Evolutionary conservation across 1,140 invertebrate species (phyloP), one percentile per base, ranked within the genome.

Genomic region (Zaprionus lachaisei): DNA sequence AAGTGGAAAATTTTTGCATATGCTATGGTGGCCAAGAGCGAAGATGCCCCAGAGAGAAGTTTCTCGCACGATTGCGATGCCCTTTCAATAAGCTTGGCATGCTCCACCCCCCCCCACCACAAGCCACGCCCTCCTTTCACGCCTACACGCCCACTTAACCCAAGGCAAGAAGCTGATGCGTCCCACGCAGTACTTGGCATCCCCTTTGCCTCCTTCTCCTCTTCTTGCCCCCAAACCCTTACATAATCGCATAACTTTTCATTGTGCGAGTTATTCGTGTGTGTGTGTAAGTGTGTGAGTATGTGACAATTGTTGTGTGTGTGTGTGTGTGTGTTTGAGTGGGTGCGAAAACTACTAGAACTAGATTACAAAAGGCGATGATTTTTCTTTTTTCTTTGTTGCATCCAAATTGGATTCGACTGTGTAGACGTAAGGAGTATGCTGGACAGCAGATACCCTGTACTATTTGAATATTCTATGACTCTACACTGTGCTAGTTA

Each of bases 181-280:
- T 22, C 24, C 24, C 22, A 41, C 38, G 15, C 38, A 34, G 38
- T 15, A 41, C 38, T 41, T 41, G 4, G 9, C 49, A 15, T 7
- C 38, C 12, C 17, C 14, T 20, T 38, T 37, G 2, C 24, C 38
- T 6, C 12, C 20, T 14, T 12, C 14, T 12, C 1, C n/a, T 7
- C 20, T 26, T 11, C 7, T 14, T 20, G 7, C 56, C 2, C 56
- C 12, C 14, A 54, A 22, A 24, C 47, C 12, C 47, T 51, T 24
- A 75, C 38, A 70, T 73, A 81, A 77, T 82, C 80, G 54, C 80
- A 82, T 81, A 82, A 70, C 80, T 78, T 72, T 62, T 63, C 72
- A 76, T 64, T 65, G 51, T 77, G 57, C 37, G 20, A 66, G 73
- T 72, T 55, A 61, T 61, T 60, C 55, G 34, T 17, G 56, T 47